Conservation (phyloP, 2,888 invertebrate genomes). For the Gryllus longicercus region DNA sequence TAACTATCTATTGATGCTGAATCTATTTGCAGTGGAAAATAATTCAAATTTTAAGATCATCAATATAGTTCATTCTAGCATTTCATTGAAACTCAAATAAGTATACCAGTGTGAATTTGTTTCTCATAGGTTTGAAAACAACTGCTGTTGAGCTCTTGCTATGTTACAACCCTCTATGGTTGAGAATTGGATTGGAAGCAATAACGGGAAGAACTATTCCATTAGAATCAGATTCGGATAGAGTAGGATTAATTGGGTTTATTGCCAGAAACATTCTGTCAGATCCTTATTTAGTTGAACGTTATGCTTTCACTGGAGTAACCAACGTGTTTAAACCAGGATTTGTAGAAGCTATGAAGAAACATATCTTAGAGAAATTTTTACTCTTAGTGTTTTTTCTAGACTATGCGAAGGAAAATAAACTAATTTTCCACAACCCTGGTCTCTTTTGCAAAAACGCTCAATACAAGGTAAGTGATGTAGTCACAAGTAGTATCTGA, state of each 20-base stretch:
- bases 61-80: not conserved
- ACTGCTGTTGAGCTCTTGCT: slow-evolving; percentile 70
- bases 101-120: not conserved
- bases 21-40: not conserved
- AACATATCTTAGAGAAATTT: slow-evolving; percentile 79
- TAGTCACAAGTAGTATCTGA: no score
- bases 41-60: not conserved
- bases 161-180: slow-evolving; percentile 87
- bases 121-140: slow-evolving; percentile 62
- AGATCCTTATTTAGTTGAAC: slow-evolving; percentile 64
- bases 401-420: slow-evolving; percentile 75
- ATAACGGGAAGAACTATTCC: slow-evolving; percentile 73
- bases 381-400: slow-evolving; percentile 78
- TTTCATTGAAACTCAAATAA: not conserved
- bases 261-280: slow-evolving; percentile 72
- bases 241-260: slow-evolving; percentile 73
- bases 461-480: slow-evolving; percentile 44
- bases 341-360: slow-evolving; percentile 68
- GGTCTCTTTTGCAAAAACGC: slow-evolving; percentile 66
- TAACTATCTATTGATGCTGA: not conserved
- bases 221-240: slow-evolving; percentile 72
- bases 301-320: slow-evolving; percentile 61
- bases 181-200: slow-evolving; percentile 82
- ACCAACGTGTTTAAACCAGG: slow-evolving; percentile 58
- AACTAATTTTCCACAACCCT: slow-evolving; percentile 83